phyloP scores from a whole-genome alignment of 1,140 invertebrate species.

The Gryllus bimaculatus region DNA sequence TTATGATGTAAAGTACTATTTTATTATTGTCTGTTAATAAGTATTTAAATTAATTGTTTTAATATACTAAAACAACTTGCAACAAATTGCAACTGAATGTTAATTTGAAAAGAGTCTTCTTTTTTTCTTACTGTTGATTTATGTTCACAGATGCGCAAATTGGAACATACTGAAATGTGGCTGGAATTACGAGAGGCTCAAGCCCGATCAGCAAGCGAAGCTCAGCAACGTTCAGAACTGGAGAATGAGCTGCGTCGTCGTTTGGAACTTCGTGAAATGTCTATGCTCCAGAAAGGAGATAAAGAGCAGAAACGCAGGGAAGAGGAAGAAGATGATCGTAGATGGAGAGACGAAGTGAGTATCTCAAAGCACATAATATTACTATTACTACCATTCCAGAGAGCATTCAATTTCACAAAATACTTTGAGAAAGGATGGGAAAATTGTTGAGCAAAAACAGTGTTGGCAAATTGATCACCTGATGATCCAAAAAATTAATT shows the following conservation, averaged over 20 bases:
- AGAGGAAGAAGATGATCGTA: neutral
- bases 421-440: no score
- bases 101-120: no score
- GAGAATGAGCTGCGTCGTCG: neutral
- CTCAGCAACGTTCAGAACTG: neutral
- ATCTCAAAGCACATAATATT: neutral
- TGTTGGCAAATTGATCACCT: no score
- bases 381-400: no score
- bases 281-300: neutral
- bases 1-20: no score
- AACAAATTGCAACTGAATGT: neutral
- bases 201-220: neutral
- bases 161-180: neutral
- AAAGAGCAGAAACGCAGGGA: neutral
- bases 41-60: neutral
- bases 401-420: no score
- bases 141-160: neutral
- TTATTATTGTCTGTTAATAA: neutral
- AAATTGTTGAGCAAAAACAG: no score
- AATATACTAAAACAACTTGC: neutral
- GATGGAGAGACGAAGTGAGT: neutral
- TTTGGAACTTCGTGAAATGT: neutral
- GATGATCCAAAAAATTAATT: no score
- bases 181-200: neutral
- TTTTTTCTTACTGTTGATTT: no score